Evolutionary conservation across 1,140 invertebrate species (phyloP).

Genomic region (Zaprionus lachaisei): DNA sequence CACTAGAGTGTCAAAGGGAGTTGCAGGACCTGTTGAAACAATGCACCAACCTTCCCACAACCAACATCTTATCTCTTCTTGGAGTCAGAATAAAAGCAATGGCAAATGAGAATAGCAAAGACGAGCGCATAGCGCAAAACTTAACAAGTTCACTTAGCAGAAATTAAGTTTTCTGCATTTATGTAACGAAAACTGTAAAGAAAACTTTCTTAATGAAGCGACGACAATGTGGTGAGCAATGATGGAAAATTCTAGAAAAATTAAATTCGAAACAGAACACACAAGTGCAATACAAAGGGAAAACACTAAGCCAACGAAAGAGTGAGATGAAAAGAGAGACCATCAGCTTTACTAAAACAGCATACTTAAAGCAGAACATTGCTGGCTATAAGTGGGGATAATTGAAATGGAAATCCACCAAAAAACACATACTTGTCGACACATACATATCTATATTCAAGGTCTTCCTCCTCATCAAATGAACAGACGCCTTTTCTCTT

Average conservation of each 20-base stretch:
- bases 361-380: constrained; percentile 1
- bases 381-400: not conserved
- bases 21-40: constrained; percentile 31
- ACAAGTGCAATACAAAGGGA: constrained; percentile 25
- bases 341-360: not conserved
- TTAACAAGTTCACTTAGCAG: constrained; percentile 81
- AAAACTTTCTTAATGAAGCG: constrained; percentile 81
- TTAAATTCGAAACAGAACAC: constrained; percentile 1
- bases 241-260: constrained; percentile 54
- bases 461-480: too few species aligned
- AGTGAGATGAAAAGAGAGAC: not conserved
- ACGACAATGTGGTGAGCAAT: constrained; percentile 76
- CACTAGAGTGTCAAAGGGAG: constrained; percentile 66
- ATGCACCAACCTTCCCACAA: not conserved
- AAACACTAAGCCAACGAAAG: not conserved
- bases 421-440: not conserved
- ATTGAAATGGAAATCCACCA: not conserved
- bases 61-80: not conserved
- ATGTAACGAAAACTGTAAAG: constrained; percentile 80
- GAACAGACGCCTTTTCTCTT: too few species aligned
- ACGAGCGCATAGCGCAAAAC: constrained; percentile 51
- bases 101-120: constrained; percentile 44
- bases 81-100: constrained; percentile 58
- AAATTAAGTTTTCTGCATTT: constrained; percentile 82
- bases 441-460: too few species aligned